A percentile compares a stretch with the other conserved stretches of the same genome.
Evolutionary conservation across 2,797 vertebrate species (phyloP).

Genomic region (Microchirus variegatus): DNA sequence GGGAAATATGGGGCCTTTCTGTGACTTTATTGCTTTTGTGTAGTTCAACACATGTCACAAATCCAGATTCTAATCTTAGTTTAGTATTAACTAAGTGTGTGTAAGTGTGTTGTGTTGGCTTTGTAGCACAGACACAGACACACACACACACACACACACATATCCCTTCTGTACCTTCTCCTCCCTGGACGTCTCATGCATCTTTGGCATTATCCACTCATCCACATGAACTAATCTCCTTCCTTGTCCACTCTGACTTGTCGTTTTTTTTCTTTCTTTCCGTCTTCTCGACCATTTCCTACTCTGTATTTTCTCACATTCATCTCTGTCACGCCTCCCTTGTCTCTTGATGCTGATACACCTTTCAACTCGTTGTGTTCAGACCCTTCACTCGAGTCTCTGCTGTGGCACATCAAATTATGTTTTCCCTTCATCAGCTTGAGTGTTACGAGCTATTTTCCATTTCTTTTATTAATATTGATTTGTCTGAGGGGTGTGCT

Average conservation of each 20-base stretch:
- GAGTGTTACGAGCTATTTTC: slow-evolving; percentile 6
- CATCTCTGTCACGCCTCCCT: slow-evolving; percentile 29
- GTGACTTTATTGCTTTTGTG: too few relatives aligned
- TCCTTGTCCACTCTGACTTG: slow-evolving; percentile 7
- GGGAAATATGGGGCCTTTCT: too few relatives aligned
- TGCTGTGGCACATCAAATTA: slow-evolving; percentile 5
- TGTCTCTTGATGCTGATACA: slow-evolving; percentile 47
- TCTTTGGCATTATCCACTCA: not conserved
- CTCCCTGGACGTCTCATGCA: not conserved
- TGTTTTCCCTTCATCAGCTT: slow-evolving; percentile 10
- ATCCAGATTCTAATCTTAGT: too few relatives aligned
- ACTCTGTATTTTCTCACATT: slow-evolving; percentile 49
- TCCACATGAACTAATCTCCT: slow-evolving; percentile 1
- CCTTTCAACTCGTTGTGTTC: slow-evolving; percentile 42
- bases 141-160: too few relatives aligned
- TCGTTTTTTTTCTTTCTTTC: slow-evolving; percentile 13
- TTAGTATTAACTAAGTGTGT: too few relatives aligned
- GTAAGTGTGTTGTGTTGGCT: too few relatives aligned
- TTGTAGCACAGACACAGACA: too few relatives aligned
- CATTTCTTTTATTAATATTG: slow-evolving; percentile 13
- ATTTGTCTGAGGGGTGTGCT: not conserved
- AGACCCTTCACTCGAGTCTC: slow-evolving; percentile 24
- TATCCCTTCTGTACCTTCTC: not conserved
- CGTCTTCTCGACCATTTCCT: slow-evolving; percentile 45
- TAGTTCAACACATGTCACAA: too few relatives aligned